Evolutionary conservation across 2,797 vertebrate genomes (phyloP), one percentile per base, ranked within the genome.

Genomic region (Carapus acus): DNA sequence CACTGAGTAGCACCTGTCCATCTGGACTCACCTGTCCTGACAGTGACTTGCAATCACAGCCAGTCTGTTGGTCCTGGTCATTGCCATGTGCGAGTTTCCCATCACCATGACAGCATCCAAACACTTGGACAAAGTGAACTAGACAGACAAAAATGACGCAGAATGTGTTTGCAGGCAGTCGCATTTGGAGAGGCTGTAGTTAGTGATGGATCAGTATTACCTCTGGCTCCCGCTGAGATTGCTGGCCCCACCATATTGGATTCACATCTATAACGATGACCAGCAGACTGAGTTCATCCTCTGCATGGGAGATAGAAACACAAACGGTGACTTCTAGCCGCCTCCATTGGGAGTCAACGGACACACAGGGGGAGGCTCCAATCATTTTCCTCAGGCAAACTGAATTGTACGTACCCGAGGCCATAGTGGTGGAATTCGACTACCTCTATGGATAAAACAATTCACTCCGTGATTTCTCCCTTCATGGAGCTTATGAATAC

Each of bases 181-280:
- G 43, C n/a, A 17, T 44, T 18, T 6, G 8, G 12, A 23, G 34
- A 33, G 34, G 3, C 8, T 1, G 14, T 13, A 20, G 15, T 2
- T 11, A 2, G 1, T 22, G 1, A 14, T 20, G 27, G 5, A 34
- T 19, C 21, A 23, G 15, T 9, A 7, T 5, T 83, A 98, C 94
- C 91, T 91, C 80, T 6, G 91, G 88, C 15, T 92, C 89, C 19
- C 85, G 86, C 1, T 93, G 86, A 1, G 87, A 87, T 67, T 90
- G 93, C 80, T 94, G 92, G 0, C 96, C 96, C 95, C 96, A 99
- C 95, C 96, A 99, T 54, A 98, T 90, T 0, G 96, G 96, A 71
- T 97, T 98, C 17, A 93, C 88, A 66, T 99, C 96, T 20, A 98
- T 64, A 20, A 99, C 67, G 38, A 97, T 72, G 34, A 97, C 91